Evolutionary conservation across 2,888 invertebrate genomes (phyloP), one percentile per base, ranked within the genome.

Genomic region (Clistopyga incitator): DNA sequence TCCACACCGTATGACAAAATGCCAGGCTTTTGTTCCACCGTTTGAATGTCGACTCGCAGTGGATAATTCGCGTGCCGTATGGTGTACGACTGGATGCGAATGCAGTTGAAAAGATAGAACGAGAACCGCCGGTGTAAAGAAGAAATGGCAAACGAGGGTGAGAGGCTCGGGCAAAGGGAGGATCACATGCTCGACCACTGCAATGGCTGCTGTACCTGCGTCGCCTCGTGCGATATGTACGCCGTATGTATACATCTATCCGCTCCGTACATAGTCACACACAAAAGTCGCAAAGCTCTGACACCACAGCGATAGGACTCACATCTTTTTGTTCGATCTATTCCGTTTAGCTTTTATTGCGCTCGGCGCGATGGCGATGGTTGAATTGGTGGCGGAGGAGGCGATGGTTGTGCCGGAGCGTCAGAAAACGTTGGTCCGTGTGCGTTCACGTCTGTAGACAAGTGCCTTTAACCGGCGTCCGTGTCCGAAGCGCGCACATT

Each of bases 381-480:
- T 15, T 15, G 47, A n/a, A 18, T 13, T n/a, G 50, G 50, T 3
- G 29, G 75, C 50, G 61, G 59, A 29, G 47, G 59, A n/a, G 65
- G 42, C 18, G 42, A 34, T 20, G 54, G 54, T 54, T 6, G 54
- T 72, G 18, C 54, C 52, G 23, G 67, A 64, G 61, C 42, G 61
- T 70, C 52, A 65, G 77, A 81, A 77, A 77, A 70, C 29, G 65
- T 52, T 45, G 67, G 72, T 65, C 47, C 56, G 72, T 72, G 54
- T 56, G 71, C 78, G 65, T 75, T 78, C 70, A 64, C 70, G 23
- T 52, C 72, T 59, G 76, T 76, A 78, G 81, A 82, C 85, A 84
- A 84, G 78, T 74, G 87, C 87, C 87, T 87, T 78, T 72, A 82
- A 86, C 65, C 84, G n/a, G n/a, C n/a, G 83, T 82, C 83, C 61